phyloP scores from a whole-genome alignment of 2,113 vertebrate genomes.

The Lipophrys pholis region DNA sequence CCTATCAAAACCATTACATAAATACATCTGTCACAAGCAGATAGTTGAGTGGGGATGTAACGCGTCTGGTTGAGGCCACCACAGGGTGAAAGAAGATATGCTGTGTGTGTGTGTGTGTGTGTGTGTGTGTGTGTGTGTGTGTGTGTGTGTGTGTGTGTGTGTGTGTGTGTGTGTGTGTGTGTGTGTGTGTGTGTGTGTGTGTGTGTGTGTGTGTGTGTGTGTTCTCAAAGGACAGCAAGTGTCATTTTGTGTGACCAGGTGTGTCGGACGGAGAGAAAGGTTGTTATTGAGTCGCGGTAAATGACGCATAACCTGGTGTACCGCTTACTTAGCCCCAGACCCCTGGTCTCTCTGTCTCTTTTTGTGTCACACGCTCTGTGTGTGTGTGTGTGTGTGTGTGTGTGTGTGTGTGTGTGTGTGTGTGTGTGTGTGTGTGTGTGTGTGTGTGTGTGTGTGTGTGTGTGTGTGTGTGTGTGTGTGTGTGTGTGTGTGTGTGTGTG shows the following conservation, averaged over 20 bases:
- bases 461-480: no score
- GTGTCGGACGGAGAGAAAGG: constrained; percentile 62
- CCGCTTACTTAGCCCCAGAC: constrained; percentile 58
- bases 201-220: constrained; percentile 24
- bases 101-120: constrained; percentile 5
- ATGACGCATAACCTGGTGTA: constrained; percentile 70
- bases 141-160: constrained; percentile 17
- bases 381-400: constrained; percentile 18
- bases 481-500: no score
- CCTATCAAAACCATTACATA: constrained; percentile 82
- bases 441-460: no score
- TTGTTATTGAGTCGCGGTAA: constrained; percentile 75
- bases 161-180: constrained; percentile 11
- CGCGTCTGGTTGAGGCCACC: constrained; percentile 77
- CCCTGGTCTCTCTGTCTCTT: constrained; percentile 38
- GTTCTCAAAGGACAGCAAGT: constrained; percentile 62
- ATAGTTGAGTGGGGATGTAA: constrained; percentile 76
- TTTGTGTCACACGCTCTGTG: constrained; percentile 4
- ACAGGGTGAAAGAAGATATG: constrained; percentile 65
- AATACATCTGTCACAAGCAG: constrained; percentile 83
- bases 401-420: constrained; percentile 5
- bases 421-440: no score
- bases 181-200: constrained; percentile 4
- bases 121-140: constrained; percentile 19
- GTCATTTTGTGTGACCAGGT: constrained; percentile 74